Evolutionary conservation across 1,140 invertebrate genomes (phyloP).

Genomic region (Aleiodes sp.): DNA sequence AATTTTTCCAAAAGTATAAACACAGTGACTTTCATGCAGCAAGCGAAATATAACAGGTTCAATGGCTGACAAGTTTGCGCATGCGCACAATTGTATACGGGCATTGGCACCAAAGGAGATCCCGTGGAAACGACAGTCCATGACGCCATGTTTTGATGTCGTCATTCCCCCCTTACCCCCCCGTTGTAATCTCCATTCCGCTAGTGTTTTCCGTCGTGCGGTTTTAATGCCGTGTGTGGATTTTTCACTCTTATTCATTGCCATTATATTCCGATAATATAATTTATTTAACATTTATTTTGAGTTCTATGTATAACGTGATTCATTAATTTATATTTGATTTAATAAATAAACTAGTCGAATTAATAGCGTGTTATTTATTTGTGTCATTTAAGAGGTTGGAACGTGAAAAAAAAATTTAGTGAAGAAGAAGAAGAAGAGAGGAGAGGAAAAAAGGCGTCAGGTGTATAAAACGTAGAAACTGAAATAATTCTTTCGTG

Average conservation of each 20-base stretch:
- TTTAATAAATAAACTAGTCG: not conserved
- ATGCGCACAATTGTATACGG: constrained; percentile 1
- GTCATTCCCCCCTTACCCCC: constrained; percentile 51
- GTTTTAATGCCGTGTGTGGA: constrained; percentile 37
- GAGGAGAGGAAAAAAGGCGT: not conserved
- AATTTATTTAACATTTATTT: not conserved
- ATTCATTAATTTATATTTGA: not conserved
- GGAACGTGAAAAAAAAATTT: not conserved
- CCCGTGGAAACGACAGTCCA: constrained; percentile 45
- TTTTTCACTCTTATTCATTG: constrained; percentile 34
- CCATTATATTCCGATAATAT: constrained; percentile 27
- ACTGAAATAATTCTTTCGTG: constrained; percentile 12
- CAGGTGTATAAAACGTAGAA: not conserved
- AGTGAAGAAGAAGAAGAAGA: not conserved
- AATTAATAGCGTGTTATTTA: not conserved
- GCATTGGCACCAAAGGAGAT: constrained; percentile 8
- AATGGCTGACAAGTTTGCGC: constrained; percentile 20
- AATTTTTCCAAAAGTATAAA: not conserved
- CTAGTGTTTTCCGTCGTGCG: constrained; percentile 48
- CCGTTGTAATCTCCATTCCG: constrained; percentile 36
- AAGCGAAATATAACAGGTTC: not conserved
- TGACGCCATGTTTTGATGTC: constrained; percentile 64
- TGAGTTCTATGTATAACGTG: not conserved
- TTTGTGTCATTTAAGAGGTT: not conserved
- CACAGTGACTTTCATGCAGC: not conserved